Conservation (phyloP, 2,888 invertebrate genomes). For the Cloeon dipterum region DNA sequence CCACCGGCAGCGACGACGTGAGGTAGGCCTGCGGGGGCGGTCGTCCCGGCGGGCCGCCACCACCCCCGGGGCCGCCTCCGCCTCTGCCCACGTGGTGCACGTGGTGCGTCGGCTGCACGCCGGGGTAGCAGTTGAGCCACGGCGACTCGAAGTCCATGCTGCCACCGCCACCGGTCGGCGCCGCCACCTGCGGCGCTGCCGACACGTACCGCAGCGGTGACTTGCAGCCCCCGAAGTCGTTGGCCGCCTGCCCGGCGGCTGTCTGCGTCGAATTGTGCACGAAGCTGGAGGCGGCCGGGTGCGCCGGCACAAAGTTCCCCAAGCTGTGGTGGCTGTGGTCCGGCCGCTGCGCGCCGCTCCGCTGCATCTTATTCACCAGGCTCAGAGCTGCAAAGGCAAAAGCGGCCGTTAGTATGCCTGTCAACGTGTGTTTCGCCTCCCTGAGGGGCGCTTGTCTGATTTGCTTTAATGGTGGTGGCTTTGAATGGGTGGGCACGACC, state of each 20-base stretch:
- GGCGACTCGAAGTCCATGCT: constrained; percentile 16
- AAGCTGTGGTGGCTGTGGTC: not conserved
- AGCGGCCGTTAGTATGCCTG: too few species aligned
- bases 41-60: too few species aligned
- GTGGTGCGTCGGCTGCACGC: not conserved
- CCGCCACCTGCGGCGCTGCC: too few species aligned
- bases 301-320: constrained; percentile 4
- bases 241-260: not conserved
- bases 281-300: constrained; percentile 6
- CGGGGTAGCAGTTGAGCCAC: constrained; percentile 14
- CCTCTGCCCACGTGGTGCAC: constrained; percentile 3
- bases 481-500: too few species aligned
- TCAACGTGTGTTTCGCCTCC: too few species aligned
- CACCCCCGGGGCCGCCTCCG: constrained; percentile 4
- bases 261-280: not conserved
- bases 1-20: not conserved
- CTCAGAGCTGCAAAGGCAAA: too few species aligned
- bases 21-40: not conserved
- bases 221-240: not conserved
- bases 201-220: not conserved
- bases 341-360: not conserved
- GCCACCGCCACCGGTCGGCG: not conserved
- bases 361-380: not conserved
- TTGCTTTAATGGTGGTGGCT: too few species aligned
- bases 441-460: too few species aligned